Percentiles rank a stretch among this genome's conserved stretches.
These are phyloP conservation scores for Macquaria australasica DNA, from an alignment of 2,113 vertebrate species.

Conservation along the genomic window DNA sequence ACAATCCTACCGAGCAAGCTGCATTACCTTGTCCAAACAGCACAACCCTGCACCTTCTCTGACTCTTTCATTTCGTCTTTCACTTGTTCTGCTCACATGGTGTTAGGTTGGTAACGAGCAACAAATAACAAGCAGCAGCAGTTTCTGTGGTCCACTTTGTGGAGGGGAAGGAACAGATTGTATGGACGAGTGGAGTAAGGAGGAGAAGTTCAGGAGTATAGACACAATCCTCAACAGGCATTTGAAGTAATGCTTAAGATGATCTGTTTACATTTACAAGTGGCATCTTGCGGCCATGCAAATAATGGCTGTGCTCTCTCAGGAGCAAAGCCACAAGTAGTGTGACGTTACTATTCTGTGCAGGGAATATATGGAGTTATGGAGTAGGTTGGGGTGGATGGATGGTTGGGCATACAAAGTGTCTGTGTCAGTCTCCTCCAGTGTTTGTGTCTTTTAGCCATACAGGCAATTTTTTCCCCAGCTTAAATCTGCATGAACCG, in stretches of 20 bases:
- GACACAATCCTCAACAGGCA: neutral
- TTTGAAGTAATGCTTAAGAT: neutral
- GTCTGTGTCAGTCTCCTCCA: neutral
- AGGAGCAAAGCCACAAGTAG: neutral
- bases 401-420: neutral
- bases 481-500: neutral
- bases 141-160: neutral
- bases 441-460: neutral
- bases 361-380: neutral
- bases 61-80: neutral
- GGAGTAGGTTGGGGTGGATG: too few species aligned
- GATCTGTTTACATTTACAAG: neutral
- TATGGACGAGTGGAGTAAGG: neutral
- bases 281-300: neutral
- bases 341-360: neutral
- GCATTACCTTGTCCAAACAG: conserved; percentile 40
- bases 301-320: neutral
- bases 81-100: conserved; percentile 5
- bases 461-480: neutral
- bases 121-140: conserved; percentile 35
- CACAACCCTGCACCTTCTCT: neutral
- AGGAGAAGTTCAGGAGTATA: neutral
- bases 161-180: neutral
- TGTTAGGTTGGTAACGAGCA: conserved; percentile 24
- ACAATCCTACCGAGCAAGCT: conserved; percentile 11